Conservation (phyloP, 23 tunicate species). For the Trididemnum miniatum region DNA sequence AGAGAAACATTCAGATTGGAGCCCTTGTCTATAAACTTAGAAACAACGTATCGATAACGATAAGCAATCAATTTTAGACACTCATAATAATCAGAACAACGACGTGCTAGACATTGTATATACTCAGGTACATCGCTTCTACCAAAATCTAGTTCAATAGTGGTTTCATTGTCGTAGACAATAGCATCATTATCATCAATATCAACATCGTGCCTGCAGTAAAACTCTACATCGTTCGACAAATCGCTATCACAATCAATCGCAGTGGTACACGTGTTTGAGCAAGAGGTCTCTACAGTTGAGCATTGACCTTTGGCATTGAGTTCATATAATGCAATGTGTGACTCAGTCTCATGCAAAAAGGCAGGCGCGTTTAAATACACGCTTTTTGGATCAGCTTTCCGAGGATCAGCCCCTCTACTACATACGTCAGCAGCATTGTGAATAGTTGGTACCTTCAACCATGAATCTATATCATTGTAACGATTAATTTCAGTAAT, state of each 20-base stretch:
- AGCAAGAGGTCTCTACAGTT: not conserved
- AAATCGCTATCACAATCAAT: not conserved
- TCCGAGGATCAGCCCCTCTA: not conserved
- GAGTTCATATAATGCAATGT: not conserved
- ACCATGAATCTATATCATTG: not conserved
- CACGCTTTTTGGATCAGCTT: slow-evolving; percentile 5
- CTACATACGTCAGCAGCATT: slow-evolving; percentile 18
- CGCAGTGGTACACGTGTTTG: not conserved
- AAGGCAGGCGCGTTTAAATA: not conserved
- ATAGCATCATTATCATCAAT: not conserved
- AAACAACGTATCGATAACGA: slow-evolving; percentile 9
- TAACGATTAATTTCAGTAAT: slow-evolving; percentile 19
- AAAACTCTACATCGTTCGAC: not conserved
- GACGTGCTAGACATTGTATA: not conserved
- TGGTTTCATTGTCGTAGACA: not conserved
- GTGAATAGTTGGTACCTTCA: not conserved
- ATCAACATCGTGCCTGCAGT: not conserved
- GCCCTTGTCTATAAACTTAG: not conserved
- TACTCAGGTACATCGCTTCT: slow-evolving; percentile 2
- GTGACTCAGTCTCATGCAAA: not conserved
- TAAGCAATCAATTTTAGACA: slow-evolving; percentile 20
- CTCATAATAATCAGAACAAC: not conserved
- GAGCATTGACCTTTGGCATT: not conserved
- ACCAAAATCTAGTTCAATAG: not conserved
- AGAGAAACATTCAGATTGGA: not conserved